Evolutionary conservation across 2,888 invertebrate species (phyloP).

Genomic region (Calameuta filiformis): DNA sequence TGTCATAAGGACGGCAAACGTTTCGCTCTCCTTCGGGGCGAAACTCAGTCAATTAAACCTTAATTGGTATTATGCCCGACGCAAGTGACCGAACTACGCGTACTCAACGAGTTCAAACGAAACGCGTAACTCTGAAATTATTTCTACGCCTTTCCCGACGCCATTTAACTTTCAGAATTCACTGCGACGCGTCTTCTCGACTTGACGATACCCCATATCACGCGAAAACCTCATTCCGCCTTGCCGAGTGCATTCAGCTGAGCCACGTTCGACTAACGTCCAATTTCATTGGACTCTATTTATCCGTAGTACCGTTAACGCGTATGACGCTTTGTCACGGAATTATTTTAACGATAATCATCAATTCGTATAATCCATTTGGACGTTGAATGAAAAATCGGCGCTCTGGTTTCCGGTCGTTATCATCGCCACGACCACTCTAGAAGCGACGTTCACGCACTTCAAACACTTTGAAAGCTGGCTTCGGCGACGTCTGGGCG

Average conservation of each 20-base stretch:
- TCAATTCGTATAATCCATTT: neutral
- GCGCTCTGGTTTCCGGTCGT: neutral
- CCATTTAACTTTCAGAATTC: neutral
- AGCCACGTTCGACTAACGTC: neutral
- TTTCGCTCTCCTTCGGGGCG: constrained; percentile 24
- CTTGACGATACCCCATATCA: neutral
- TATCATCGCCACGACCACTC: neutral
- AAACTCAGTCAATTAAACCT: constrained; percentile 57
- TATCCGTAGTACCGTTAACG: neutral
- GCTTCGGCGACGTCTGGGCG: neutral
- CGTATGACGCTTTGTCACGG: neutral
- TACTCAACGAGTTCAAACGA: constrained; percentile 52
- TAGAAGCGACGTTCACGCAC: neutral
- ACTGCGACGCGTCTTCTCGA: neutral
- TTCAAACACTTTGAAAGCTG: neutral
- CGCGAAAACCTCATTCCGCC: neutral
- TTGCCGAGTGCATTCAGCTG: neutral
- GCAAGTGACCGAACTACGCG: constrained; percentile 40
- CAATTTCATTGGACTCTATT: neutral
- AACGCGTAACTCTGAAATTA: neutral
- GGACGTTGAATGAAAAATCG: neutral
- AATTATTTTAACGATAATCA: neutral
- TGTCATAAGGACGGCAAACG: neutral
- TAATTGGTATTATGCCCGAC: constrained; percentile 51
- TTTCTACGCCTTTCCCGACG: neutral